Base-by-base conservation (phyloP, 1,140 invertebrate species). In the Heliconius nattereri region DNA sequence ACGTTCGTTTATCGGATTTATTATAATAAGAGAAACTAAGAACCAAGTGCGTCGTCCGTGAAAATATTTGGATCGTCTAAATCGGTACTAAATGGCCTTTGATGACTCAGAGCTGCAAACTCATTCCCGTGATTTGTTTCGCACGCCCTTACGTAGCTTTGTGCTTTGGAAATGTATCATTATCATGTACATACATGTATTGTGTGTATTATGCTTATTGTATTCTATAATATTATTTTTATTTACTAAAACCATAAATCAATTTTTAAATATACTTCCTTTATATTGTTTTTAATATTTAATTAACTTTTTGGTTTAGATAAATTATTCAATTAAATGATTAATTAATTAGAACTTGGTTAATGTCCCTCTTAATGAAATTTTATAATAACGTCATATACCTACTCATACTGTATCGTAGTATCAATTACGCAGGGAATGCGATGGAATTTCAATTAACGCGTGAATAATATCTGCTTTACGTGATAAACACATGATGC, bases 1-100 rank as follows among this genome's bases (percentile, higher is more conserved):
- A 16, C 11, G 70, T 52, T 37, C 26, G 37, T 73, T 75, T 74
- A 66, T 5, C 60, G 29, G 11, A 66, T 29, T 26, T n/a, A n/a
- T 70, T 79, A 20, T 57, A 37, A 66, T 71, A 66, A 71, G 26
- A 71, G 71, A 57, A 82, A 84, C 75, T 80, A 71, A 72, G 70
- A 77, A 80, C 83, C 80, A 86, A 91, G 89, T 87, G 89, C 90
- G 90, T 79, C 86, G 90, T 81, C 89, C 90, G 87, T 89, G 89
- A 89, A 92, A 92, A 88, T 92, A 92, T 92, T 91, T 89, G 86
- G 88, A 85, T 78, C 90, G 88, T 91, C 89, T 93, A 94, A 91
- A 90, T 94, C 88, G 73, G 91, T 90, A 84, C 86, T 85, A 87
- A 88, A 89, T 89, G 90, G 88, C 90, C 89, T 92, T 91, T 90